Percentiles rank a stretch among this genome's conserved stretches.
Conservation (phyloP, 1,140 invertebrate genomes). For the Achatina immaculata region DNA sequence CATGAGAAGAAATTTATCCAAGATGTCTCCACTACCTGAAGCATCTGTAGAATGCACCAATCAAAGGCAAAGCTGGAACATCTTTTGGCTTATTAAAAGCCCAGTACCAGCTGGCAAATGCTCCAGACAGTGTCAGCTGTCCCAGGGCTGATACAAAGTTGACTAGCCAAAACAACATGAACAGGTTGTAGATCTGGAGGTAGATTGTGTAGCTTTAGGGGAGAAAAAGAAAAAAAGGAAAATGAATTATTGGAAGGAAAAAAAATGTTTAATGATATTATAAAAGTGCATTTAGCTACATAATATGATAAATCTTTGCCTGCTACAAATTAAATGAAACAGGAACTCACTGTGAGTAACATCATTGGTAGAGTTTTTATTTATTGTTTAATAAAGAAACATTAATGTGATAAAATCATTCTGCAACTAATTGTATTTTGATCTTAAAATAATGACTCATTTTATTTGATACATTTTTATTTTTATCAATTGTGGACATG, state of each 20-base stretch:
- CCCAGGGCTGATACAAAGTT: slow-evolving; percentile 91
- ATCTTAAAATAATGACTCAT: too few relatives aligned
- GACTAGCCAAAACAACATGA: slow-evolving; percentile 90
- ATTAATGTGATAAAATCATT: too few relatives aligned
- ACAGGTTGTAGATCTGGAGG: slow-evolving; percentile 82
- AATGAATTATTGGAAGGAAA: not conserved
- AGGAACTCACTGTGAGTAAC: too few relatives aligned
- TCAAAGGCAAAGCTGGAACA: slow-evolving; percentile 76
- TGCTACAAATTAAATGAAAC: too few relatives aligned
- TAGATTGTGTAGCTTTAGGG: slow-evolving; percentile 65
- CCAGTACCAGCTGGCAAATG: slow-evolving; percentile 93
- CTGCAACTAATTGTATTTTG: too few relatives aligned
- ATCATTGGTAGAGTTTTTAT: too few relatives aligned
- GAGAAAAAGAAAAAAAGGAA: not conserved
- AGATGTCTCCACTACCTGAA: slow-evolving; percentile 74
- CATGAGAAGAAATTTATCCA: too few relatives aligned
- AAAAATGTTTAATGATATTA: not conserved
- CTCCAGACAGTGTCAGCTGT: slow-evolving; percentile 89
- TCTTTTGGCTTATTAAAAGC: slow-evolving; percentile 85
- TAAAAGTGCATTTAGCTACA: not conserved
- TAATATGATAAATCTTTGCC: too few relatives aligned
- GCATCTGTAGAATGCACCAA: slow-evolving; percentile 73
- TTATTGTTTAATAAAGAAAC: too few relatives aligned
- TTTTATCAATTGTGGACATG: too few relatives aligned
- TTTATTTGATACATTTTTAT: too few relatives aligned